phyloP scores from a whole-genome alignment of 2,797 vertebrate species.

The Gymnopithys bicolor region DNA sequence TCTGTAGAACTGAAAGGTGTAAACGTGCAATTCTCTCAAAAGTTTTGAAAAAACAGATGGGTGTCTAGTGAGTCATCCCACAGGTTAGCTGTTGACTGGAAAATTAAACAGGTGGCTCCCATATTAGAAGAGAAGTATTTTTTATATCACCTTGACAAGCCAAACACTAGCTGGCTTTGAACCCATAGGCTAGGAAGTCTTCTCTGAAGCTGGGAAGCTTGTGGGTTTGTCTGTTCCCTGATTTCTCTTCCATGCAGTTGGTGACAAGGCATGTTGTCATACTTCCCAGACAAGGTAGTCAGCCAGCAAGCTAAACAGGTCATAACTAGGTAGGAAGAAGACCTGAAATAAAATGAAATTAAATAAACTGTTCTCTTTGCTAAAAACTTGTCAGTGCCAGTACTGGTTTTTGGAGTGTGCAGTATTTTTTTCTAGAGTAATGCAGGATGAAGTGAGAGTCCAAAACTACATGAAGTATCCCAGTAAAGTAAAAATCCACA shows the following conservation, averaged over 20 bases:
- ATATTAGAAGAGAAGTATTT: background rate
- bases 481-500: background rate
- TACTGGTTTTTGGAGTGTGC: background rate
- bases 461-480: background rate
- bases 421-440: background rate
- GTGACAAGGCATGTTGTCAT: background rate
- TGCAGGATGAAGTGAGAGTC: background rate
- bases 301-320: background rate
- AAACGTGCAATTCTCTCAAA: background rate
- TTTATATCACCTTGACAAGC: background rate
- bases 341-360: background rate
- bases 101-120: slow-evolving; percentile 9
- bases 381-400: background rate
- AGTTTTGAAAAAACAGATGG: background rate
- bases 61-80: background rate
- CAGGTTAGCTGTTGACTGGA: background rate
- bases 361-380: background rate
- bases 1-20: background rate
- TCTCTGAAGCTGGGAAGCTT: background rate
- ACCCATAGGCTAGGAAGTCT: background rate
- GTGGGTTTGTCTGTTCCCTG: background rate
- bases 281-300: background rate
- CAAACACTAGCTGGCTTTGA: background rate
- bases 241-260: background rate
- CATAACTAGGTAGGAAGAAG: background rate